Base-by-base conservation (phyloP, 2,797 vertebrate species). In the Etheostoma perlongum region DNA sequence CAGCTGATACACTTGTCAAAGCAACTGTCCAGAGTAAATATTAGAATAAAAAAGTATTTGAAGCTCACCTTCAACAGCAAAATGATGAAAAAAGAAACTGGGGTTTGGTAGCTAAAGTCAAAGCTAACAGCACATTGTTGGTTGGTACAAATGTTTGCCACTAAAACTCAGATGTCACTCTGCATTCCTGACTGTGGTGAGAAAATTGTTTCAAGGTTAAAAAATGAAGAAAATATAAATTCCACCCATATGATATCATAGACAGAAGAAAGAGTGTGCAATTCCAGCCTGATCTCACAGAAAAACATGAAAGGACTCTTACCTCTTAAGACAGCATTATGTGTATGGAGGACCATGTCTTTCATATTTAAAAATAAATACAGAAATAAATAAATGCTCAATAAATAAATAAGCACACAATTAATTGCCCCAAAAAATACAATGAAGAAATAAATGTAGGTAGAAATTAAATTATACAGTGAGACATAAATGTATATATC, bases 101-200 rank as follows among this genome's bases (percentile, higher is more conserved):
- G 2, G 7, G 6, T 40, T 59, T 69, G 58, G 33, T 11, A 46
- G 23, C 51, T 16, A 16, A 14, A 48, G 36, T 21, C 33, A 48
- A 58, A 18, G 13, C 4, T 36, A 19, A 49, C 10, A 68, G 12
- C 44, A 77, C 6, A 58, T 51, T 64, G 42, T 27, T 36, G 67
- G 48, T 69, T 65, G 23, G 36, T 33, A 21, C 42, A 62, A 65
- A 60, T 67, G 67, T 79, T 70, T 78, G 48, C 52, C 53, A 68
- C 40, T 55, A 61, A 75, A 65, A 72, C 65, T 51, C 74, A 65
- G 70, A 72, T 51, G 44, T 55, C 40, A 42, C 13, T 36, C 59
- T 68, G 44, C 74, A 83, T 83, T 85, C 76, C 71, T 73, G 76
- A 72, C 70, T 64, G 73, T 49, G 48, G 47, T 46, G 47, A 68